Evolutionary conservation across 2,113 vertebrate genomes (phyloP).

Genomic region (Rhinopithecus roxellana): DNA sequence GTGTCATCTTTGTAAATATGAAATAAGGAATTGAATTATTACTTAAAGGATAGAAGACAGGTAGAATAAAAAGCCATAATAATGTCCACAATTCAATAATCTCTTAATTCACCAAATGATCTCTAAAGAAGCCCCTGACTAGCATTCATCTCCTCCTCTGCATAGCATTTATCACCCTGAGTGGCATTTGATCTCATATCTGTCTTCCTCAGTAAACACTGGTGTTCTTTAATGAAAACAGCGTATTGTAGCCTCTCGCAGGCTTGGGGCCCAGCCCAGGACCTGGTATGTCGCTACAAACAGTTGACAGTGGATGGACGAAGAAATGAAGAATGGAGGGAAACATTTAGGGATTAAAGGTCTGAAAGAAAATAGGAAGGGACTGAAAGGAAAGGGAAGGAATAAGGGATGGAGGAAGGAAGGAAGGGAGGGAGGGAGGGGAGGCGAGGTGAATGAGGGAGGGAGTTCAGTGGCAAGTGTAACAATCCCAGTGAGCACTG

Average conservation of each 20-base stretch:
- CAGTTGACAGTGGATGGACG: background rate
- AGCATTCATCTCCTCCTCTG: background rate
- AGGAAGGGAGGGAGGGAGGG: rapidly evolving
- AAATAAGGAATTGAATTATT: background rate
- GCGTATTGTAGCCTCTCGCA: background rate
- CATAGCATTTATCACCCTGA: background rate
- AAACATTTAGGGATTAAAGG: background rate
- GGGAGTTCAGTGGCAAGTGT: background rate
- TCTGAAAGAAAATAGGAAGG: background rate
- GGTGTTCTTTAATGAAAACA: background rate
- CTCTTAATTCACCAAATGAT: background rate
- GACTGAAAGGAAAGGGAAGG: too few relatives aligned
- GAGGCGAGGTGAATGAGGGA: background rate
- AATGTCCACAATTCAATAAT: background rate
- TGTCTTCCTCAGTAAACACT: background rate
- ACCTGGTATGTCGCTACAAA: background rate
- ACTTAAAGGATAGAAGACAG: too few relatives aligned
- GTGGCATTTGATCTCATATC: background rate
- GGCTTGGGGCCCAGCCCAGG: background rate
- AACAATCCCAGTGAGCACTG: background rate
- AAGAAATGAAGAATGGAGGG: background rate
- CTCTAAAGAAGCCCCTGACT: background rate
- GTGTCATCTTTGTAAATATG: background rate
- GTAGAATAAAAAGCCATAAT: background rate
- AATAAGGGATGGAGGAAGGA: background rate